Evolutionary conservation across 2,113 vertebrate genomes (phyloP).

Genomic region (Alligator sinensis): DNA sequence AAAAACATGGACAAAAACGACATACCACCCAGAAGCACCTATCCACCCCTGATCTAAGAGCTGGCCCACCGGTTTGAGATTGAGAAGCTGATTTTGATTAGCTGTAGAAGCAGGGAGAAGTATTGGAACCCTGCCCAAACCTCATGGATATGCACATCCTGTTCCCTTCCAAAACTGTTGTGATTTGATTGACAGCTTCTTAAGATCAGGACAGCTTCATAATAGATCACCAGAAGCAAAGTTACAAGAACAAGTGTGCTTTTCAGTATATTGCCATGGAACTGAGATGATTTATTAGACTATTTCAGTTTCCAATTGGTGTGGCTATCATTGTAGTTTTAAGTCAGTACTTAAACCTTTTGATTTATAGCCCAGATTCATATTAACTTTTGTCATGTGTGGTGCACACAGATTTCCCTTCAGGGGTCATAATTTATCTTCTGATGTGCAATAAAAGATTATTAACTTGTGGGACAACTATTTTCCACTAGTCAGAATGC

Average conservation of each 20-base stretch:
- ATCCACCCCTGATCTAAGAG: not conserved
- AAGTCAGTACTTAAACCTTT: not conserved
- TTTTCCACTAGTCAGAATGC: not conserved
- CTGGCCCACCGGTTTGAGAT: not conserved
- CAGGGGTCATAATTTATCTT: not conserved
- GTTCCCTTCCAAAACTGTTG: not conserved
- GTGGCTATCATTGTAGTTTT: not conserved
- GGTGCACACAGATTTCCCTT: not conserved
- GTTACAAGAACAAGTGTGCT: not conserved
- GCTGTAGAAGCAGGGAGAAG: not conserved
- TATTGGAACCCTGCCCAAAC: not conserved
- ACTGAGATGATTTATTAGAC: not conserved
- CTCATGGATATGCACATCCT: not conserved
- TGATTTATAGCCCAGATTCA: not conserved
- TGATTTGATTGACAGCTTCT: not conserved
- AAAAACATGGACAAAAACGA: not conserved
- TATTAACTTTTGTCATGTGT: not conserved
- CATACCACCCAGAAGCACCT: not conserved
- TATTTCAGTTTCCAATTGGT: not conserved
- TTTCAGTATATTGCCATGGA: not conserved
- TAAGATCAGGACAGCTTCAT: not conserved
- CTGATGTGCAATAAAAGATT: accelerated
- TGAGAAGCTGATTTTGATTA: not conserved
- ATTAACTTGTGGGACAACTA: not conserved
- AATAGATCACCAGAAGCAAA: not conserved